Conservation (phyloP, 2,888 invertebrate genomes). For the Cerastis leucographa region DNA sequence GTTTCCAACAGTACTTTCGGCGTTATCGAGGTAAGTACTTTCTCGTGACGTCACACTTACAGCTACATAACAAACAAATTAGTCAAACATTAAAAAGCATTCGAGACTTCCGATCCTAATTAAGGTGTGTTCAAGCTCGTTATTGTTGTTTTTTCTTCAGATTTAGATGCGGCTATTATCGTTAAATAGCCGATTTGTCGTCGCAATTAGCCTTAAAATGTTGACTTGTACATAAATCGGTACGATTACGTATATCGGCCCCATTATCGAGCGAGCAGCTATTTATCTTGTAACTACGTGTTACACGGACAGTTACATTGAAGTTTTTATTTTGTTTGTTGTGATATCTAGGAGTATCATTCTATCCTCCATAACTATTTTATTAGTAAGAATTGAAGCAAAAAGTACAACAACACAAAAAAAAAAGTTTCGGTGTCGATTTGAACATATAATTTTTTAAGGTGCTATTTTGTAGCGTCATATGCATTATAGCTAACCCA, state of each 20-base stretch:
- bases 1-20: slow-evolving; percentile 56
- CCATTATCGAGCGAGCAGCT: slow-evolving; percentile 64
- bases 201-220: slow-evolving; percentile 86
- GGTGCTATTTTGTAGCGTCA: neutral
- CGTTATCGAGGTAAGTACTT: slow-evolving; percentile 67
- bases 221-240: slow-evolving; percentile 78
- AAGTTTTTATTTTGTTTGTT: slow-evolving; percentile 49
- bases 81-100: slow-evolving; percentile 84
- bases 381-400: neutral
- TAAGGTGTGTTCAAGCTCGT: slow-evolving; percentile 79
- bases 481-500: no score
- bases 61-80: slow-evolving; percentile 81
- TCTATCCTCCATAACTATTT: neutral
- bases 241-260: slow-evolving; percentile 74
- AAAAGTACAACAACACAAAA: neutral
- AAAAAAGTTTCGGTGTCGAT: neutral
- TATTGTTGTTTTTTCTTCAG: slow-evolving; percentile 76
- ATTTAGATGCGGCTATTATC: slow-evolving; percentile 84
- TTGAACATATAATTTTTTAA: neutral
- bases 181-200: slow-evolving; percentile 82
- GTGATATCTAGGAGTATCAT: neutral
- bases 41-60: slow-evolving; percentile 61
- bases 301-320: slow-evolving; percentile 31
- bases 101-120: slow-evolving; percentile 86
- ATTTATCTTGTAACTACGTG: slow-evolving; percentile 58